Percentiles rank a stretch among this genome's conserved stretches.
phyloP scores from a whole-genome alignment of 2,888 invertebrate genomes.

The Leptarthrus brevirostris region DNA sequence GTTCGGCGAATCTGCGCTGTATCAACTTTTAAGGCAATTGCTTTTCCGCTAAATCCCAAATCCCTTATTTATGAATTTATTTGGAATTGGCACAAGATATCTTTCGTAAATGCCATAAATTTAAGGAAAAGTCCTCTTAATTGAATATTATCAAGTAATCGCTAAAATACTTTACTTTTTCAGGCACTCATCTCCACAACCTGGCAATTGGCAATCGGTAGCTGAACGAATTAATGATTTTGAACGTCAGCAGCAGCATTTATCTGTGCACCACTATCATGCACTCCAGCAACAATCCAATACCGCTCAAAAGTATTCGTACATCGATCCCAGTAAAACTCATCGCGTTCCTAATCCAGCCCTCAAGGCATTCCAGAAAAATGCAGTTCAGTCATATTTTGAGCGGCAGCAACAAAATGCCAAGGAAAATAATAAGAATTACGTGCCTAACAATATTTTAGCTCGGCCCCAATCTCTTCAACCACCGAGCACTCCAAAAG shows the following conservation, averaged over 20 bases:
- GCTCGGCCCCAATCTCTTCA: constrained; percentile 63
- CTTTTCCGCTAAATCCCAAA: no score
- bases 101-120: no score
- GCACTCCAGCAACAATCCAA: constrained; percentile 67
- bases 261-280: constrained; percentile 60
- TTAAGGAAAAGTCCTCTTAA: no score
- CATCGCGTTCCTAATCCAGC: constrained; percentile 79
- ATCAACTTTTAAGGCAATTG: no score
- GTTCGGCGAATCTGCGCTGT: no score
- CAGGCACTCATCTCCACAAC: constrained; percentile 56
- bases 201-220: constrained; percentile 70
- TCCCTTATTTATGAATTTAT: no score
- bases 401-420: constrained; percentile 74
- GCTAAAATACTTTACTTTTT: no score
- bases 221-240: constrained; percentile 76
- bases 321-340: constrained; percentile 79
- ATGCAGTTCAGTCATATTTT: constrained; percentile 83
- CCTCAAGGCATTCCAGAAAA: constrained; percentile 84
- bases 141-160: no score
- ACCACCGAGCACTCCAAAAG: constrained; percentile 56
- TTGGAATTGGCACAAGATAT: no score
- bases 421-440: constrained; percentile 56
- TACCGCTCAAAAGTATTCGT: constrained; percentile 72
- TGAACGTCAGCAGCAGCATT: constrained; percentile 67
- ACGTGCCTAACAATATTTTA: constrained; percentile 19